Conservation (phyloP, 2,797 vertebrate species). For the Eleutherodactylus coqui region DNA sequence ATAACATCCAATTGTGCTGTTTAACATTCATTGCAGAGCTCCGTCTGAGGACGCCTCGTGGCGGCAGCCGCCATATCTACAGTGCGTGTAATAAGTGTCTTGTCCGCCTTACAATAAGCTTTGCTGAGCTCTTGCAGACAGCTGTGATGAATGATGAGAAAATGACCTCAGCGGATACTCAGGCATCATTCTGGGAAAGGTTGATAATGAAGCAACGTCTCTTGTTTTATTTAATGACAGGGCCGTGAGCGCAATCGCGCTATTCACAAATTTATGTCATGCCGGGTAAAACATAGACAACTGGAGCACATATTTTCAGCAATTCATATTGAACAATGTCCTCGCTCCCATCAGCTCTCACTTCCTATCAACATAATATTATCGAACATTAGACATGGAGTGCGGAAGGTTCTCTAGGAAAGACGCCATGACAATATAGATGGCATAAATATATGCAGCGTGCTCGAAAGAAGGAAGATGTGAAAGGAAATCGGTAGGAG, state of each 20-base stretch:
- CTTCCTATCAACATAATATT: slow-evolving; percentile 18
- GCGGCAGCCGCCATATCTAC: background rate
- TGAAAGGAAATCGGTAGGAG: background rate
- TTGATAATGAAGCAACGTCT: slow-evolving; percentile 44
- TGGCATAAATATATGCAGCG: background rate
- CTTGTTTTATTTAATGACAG: slow-evolving; percentile 60
- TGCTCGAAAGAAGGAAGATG: background rate
- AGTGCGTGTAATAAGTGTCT: slow-evolving; percentile 21
- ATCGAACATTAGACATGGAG: background rate
- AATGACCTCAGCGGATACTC: slow-evolving; percentile 40
- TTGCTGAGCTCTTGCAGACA: slow-evolving; percentile 39
- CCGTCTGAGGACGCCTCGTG: slow-evolving; percentile 10
- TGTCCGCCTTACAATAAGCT: slow-evolving; percentile 31
- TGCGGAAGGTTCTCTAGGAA: background rate
- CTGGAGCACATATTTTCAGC: slow-evolving; percentile 35
- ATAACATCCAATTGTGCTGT: background rate
- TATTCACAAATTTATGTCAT: slow-evolving; percentile 52
- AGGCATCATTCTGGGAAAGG: slow-evolving; percentile 50
- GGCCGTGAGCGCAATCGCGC: slow-evolving; percentile 47
- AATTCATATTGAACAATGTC: slow-evolving; percentile 27
- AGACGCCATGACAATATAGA: background rate
- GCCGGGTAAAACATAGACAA: slow-evolving; percentile 49
- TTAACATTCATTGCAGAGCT: slow-evolving; percentile 36
- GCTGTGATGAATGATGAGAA: slow-evolving; percentile 52
- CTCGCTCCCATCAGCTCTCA: background rate